These are phyloP conservation scores for Ennomos erosarius DNA, from an alignment of 2,888 invertebrate species.

Conservation along the genomic window DNA sequence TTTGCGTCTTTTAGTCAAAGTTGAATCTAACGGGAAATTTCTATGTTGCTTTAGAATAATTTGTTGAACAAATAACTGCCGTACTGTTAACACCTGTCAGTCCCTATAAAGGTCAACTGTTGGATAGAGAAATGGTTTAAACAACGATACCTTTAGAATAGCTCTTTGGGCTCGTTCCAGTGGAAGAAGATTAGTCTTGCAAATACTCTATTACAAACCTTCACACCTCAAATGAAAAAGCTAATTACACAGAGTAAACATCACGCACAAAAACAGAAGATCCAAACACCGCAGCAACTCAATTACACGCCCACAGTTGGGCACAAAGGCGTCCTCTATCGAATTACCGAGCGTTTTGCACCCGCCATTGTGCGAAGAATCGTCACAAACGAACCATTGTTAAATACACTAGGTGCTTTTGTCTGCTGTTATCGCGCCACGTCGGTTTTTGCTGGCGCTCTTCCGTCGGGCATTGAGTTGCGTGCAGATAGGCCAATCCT, in stretches of 20 bases:
- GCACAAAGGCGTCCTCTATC: slow-evolving; percentile 79
- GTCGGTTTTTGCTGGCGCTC: slow-evolving; percentile 80
- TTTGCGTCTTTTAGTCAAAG: too few relatives aligned
- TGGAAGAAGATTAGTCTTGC: too few relatives aligned
- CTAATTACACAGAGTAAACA: slow-evolving; percentile 54
- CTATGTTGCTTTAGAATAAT: too few relatives aligned
- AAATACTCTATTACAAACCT: too few relatives aligned
- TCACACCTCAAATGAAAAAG: slow-evolving; percentile 29
- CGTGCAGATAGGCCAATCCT: slow-evolving; percentile 50
- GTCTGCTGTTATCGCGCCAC: slow-evolving; percentile 79
- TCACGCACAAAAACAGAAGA: slow-evolving; percentile 56
- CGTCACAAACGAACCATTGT: slow-evolving; percentile 84
- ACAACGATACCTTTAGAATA: too few relatives aligned
- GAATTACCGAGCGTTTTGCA: slow-evolving; percentile 77
- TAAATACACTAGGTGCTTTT: slow-evolving; percentile 78
- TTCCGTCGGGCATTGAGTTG: slow-evolving; percentile 67
- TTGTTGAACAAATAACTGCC: too few relatives aligned
- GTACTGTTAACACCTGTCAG: too few relatives aligned
- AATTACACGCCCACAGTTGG: slow-evolving; percentile 78
- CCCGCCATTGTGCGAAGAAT: slow-evolving; percentile 82
- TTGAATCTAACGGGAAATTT: too few relatives aligned
- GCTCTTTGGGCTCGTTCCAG: too few relatives aligned
- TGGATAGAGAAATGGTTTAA: too few relatives aligned
- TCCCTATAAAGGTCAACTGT: too few relatives aligned
- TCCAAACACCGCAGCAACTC: slow-evolving; percentile 67